Evolutionary conservation across 2,113 vertebrate genomes (phyloP).

Genomic region (Tupaia tana): DNA sequence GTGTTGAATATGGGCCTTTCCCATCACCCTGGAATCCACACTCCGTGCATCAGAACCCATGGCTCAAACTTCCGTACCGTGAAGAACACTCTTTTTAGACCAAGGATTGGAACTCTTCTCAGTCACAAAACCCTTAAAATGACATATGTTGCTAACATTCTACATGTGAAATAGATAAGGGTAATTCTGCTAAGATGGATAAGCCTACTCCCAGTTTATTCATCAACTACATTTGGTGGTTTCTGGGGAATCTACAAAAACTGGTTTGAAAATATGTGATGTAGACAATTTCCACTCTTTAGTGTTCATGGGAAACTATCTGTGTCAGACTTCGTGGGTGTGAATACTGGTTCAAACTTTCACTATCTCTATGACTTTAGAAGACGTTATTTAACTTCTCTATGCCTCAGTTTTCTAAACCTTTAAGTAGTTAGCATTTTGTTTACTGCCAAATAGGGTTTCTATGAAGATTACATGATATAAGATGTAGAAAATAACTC

Average conservation of each 20-base stretch:
- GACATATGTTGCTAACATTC: neutral
- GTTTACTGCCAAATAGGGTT: neutral
- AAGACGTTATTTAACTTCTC: neutral
- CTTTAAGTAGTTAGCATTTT: neutral
- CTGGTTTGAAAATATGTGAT: neutral
- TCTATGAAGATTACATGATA: neutral
- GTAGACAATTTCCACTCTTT: neutral
- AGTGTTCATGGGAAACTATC: neutral
- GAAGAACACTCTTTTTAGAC: neutral
- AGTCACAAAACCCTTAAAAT: neutral
- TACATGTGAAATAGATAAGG: neutral
- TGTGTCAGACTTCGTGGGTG: neutral
- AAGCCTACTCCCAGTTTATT: neutral
- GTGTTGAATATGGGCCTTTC: neutral
- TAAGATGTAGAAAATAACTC: neutral
- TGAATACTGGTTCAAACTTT: neutral
- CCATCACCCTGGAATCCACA: neutral
- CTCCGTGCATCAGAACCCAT: neutral
- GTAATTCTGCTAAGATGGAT: neutral
- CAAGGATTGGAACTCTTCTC: neutral
- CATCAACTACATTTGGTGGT: accelerated
- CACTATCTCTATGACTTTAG: neutral
- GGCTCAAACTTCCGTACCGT: neutral
- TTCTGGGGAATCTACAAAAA: neutral
- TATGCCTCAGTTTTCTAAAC: neutral